Conservation (phyloP, 2,797 vertebrate genomes). For the Sarcoramphus papa region DNA sequence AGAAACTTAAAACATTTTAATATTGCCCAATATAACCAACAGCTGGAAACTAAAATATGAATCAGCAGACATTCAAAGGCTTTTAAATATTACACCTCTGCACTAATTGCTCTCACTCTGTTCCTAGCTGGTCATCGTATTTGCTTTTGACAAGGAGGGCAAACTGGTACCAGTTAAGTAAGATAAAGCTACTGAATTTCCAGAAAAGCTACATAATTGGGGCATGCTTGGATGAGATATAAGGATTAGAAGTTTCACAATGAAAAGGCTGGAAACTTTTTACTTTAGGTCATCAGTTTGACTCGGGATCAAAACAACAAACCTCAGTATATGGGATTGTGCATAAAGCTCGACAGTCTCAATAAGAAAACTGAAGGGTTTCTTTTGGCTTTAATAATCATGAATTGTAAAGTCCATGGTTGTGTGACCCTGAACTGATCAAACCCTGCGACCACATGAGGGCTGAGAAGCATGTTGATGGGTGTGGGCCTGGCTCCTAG, state of each 20-base stretch:
- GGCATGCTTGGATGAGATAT: background rate
- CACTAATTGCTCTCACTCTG: background rate
- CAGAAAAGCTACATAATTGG: background rate
- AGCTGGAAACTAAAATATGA: constrained; percentile 38
- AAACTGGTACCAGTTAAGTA: background rate
- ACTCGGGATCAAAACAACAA: background rate
- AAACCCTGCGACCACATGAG: background rate
- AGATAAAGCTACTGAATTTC: background rate
- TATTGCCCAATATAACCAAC: constrained; percentile 27
- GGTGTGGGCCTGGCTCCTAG: background rate
- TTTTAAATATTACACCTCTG: background rate
- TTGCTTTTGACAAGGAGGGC: background rate
- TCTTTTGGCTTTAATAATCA: background rate
- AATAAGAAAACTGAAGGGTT: background rate
- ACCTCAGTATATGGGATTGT: background rate
- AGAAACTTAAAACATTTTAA: constrained; percentile 31
- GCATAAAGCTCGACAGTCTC: background rate
- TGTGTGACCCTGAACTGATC: background rate
- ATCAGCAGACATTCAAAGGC: constrained; percentile 20
- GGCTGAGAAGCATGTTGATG: background rate
- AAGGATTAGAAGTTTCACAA: background rate
- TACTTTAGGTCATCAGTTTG: background rate
- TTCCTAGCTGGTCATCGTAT: background rate
- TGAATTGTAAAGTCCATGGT: background rate
- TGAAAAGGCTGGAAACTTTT: background rate